A percentile compares a stretch with the other conserved stretches of the same genome.
phyloP scores from a whole-genome alignment of 2,888 invertebrate species.

The Sesia apiformis region DNA sequence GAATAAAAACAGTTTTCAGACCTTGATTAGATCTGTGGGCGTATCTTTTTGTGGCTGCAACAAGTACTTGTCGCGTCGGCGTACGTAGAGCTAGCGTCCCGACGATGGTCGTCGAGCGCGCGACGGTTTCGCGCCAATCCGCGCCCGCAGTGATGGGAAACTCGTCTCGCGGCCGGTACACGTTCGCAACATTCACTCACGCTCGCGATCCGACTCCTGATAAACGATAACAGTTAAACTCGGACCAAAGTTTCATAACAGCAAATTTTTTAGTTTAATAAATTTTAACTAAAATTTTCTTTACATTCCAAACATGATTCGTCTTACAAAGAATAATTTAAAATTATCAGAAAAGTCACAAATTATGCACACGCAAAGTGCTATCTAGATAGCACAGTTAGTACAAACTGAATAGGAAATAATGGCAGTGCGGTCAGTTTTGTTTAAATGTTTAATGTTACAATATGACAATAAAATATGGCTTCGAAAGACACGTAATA shows the following conservation, averaged over 20 bases:
- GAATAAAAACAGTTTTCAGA: no score
- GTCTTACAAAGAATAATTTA: no score
- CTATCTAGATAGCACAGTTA: background rate
- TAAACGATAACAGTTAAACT: slow-evolving; percentile 13
- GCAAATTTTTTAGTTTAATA: background rate
- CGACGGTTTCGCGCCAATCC: slow-evolving; percentile 49
- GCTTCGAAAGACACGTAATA: slow-evolving; percentile 1
- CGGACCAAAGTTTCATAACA: slow-evolving; percentile 3
- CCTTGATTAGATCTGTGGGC: no score
- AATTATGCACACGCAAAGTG: no score
- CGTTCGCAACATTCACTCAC: slow-evolving; percentile 25
- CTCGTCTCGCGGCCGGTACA: slow-evolving; percentile 51
- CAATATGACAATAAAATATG: slow-evolving; percentile 4
- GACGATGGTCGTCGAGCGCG: slow-evolving; percentile 16
- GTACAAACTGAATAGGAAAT: slow-evolving; percentile 1
- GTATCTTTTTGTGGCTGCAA: slow-evolving; percentile 73
- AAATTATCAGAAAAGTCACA: no score
- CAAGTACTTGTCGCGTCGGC: slow-evolving; percentile 51
- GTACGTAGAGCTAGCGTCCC: slow-evolving; percentile 35
- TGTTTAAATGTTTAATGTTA: slow-evolving; percentile 1
- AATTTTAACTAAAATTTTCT: background rate
- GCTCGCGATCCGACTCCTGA: slow-evolving; percentile 25
- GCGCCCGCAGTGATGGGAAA: slow-evolving; percentile 58
- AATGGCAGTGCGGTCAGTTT: slow-evolving; percentile 10
- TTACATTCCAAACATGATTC: no score